Conservation (phyloP, 2,797 vertebrate species). For the Gymnothorax javanicus region DNA sequence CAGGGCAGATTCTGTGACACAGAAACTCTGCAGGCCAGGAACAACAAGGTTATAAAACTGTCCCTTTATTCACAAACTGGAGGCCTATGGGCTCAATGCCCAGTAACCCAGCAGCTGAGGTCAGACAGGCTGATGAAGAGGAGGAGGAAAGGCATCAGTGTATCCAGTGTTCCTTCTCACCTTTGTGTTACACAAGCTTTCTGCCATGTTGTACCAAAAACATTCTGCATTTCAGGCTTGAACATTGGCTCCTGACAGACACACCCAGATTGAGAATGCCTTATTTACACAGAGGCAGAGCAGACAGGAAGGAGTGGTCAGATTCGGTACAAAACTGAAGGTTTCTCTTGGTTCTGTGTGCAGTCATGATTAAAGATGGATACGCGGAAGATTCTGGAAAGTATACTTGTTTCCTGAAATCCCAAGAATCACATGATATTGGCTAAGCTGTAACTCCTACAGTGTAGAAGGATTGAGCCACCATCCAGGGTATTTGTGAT, state of each 20-base stretch:
- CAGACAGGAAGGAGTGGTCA: not conserved
- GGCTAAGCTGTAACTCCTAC: not conserved
- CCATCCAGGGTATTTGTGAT: not conserved
- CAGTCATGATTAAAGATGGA: not conserved
- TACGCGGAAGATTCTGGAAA: not conserved
- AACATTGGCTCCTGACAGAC: not conserved
- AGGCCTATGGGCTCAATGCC: not conserved
- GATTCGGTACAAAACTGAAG: not conserved
- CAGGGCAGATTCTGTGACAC: not conserved
- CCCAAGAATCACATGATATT: not conserved
- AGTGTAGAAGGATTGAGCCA: not conserved
- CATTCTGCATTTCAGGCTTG: not conserved
- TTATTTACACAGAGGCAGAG: not conserved
- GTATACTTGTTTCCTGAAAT: not conserved
- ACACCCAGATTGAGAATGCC: not conserved
- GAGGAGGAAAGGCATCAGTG: not conserved
- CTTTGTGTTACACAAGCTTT: not conserved
- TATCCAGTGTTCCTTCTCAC: not conserved
- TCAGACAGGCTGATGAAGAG: not conserved
- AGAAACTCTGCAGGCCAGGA: conserved; percentile 3
- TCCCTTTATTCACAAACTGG: not conserved
- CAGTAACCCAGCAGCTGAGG: not conserved
- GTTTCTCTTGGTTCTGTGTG: not conserved
- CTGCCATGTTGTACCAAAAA: not conserved
- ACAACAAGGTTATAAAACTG: not conserved